Evolutionary conservation across 1,140 invertebrate genomes (phyloP).

Genomic region (Bemisia tabaci): DNA sequence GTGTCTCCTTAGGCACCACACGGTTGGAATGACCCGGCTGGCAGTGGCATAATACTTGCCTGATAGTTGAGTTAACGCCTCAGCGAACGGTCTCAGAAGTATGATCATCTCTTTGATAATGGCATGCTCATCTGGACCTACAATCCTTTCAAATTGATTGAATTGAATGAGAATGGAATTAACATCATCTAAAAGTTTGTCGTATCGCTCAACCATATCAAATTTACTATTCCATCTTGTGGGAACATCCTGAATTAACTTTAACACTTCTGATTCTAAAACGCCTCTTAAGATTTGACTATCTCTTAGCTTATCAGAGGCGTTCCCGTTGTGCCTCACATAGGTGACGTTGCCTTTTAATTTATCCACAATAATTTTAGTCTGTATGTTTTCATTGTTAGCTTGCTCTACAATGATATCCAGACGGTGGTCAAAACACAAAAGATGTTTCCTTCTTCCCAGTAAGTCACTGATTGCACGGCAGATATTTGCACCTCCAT

Average conservation of each 20-base stretch:
- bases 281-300: not conserved
- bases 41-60: not conserved
- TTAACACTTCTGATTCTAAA: conserved; percentile 8
- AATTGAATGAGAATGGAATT: conserved; percentile 6
- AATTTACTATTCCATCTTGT: conserved; percentile 26
- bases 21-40: not conserved
- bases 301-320: not conserved
- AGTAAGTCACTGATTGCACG: not conserved
- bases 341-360: not conserved
- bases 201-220: conserved; percentile 23
- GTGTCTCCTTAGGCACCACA: not conserved
- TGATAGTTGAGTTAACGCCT: not conserved
- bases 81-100: not conserved
- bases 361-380: not conserved
- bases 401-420: not conserved
- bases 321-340: not conserved
- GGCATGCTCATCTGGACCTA: not conserved
- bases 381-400: not conserved
- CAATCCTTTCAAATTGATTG: not conserved
- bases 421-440: not conserved
- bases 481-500: not conserved
- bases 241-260: conserved; percentile 26
- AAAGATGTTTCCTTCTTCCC: not conserved
- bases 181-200: conserved; percentile 9
- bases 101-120: not conserved